Evolutionary conservation across 2,797 vertebrate genomes (phyloP).

Genomic region (Molossus molossus): DNA sequence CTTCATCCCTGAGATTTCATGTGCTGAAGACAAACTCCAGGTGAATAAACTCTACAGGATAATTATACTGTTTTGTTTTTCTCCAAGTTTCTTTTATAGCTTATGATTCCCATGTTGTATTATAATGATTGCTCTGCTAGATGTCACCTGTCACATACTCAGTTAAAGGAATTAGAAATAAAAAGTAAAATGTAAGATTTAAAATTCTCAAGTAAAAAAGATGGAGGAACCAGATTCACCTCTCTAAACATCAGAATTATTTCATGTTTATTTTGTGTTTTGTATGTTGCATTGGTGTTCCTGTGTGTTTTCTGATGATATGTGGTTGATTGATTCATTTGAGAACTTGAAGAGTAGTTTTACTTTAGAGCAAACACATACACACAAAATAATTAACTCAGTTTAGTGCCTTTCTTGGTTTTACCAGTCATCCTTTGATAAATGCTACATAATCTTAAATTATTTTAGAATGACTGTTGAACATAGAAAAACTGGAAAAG

Average conservation of each 20-base stretch:
- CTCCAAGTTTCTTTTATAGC: not conserved
- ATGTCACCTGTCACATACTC: not conserved
- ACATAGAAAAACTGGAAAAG: not conserved
- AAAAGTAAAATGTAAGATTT: not conserved
- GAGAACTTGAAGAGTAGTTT: not conserved
- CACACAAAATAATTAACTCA: not conserved
- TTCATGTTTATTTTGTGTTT: not conserved
- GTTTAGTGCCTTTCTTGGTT: not conserved
- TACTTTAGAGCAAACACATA: constrained; percentile 3
- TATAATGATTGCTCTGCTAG: not conserved
- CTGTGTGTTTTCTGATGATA: not conserved
- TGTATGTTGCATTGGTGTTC: not conserved
- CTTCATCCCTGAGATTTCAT: not conserved
- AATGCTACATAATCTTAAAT: not conserved
- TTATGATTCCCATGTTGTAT: not conserved
- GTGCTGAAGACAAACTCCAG: not conserved
- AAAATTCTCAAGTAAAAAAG: not conserved
- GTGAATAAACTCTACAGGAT: not conserved
- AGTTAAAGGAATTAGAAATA: not conserved
- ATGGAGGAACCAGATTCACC: not conserved
- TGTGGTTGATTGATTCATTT: not conserved
- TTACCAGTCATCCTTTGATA: not conserved
- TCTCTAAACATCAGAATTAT: not conserved
- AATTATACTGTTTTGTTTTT: not conserved
- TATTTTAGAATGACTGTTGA: constrained; percentile 19